These are phyloP conservation scores for Agrenia bidenticulata DNA, from an alignment of 2,888 invertebrate genomes.

Conservation along the genomic window DNA sequence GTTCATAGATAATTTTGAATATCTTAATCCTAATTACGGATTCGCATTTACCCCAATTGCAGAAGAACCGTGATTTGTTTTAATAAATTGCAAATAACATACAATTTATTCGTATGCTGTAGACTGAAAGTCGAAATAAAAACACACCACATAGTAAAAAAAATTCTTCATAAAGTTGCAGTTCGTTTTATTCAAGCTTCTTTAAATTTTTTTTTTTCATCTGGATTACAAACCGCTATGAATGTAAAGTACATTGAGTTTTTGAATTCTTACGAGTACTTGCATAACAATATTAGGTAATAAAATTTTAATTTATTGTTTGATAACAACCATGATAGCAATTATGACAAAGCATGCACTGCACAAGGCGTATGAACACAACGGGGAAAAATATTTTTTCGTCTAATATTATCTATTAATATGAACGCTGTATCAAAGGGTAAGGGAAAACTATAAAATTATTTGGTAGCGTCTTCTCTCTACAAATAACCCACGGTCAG, in stretches of 20 bases:
- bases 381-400: constrained; percentile 20
- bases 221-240: constrained; percentile 4
- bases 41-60: no score
- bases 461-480: constrained; percentile 19
- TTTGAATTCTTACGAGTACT: neutral
- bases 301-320: constrained; percentile 9
- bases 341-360: constrained; percentile 28
- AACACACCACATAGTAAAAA: no score
- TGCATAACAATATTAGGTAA: neutral
- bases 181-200: neutral
- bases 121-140: no score
- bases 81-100: no score
- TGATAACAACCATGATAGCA: neutral
- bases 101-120: no score
- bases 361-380: constrained; percentile 39
- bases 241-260: constrained; percentile 5
- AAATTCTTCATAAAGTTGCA: neutral
- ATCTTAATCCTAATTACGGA: no score
- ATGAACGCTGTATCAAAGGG: constrained; percentile 1
- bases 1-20: no score
- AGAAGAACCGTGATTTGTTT: no score
- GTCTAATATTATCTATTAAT: no score
- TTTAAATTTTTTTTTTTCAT: no score
- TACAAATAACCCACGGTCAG: constrained; percentile 9
- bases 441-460: constrained; percentile 19